Percentiles rank a stretch among this genome's conserved stretches.
Evolutionary conservation across 2,888 invertebrate species (phyloP).

Genomic region (Synergus umbraculus): DNA sequence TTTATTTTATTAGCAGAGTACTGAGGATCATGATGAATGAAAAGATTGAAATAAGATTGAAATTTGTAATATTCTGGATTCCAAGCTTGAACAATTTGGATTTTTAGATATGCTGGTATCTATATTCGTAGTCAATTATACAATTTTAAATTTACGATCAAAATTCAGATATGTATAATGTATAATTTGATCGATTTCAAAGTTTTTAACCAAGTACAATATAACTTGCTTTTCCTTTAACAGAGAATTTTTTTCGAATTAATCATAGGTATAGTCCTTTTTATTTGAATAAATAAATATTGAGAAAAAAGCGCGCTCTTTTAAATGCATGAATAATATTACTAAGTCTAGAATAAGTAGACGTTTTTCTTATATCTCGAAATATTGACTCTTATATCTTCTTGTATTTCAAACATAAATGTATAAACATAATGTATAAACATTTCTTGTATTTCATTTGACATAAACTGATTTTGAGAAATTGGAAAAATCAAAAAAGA

Average conservation of each 20-base stretch:
- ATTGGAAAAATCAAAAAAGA: no score
- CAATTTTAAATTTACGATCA: not conserved
- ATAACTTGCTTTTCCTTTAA: not conserved
- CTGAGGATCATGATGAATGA: no score
- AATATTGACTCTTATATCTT: no score
- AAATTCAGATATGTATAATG: not conserved
- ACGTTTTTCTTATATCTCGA: no score
- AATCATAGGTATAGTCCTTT: no score
- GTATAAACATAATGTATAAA: no score
- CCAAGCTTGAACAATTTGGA: not conserved
- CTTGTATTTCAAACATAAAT: no score
- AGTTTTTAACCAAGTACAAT: not conserved
- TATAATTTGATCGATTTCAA: not conserved
- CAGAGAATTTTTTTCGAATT: not conserved
- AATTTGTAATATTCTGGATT: not conserved
- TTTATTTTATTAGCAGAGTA: no score
- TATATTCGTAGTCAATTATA: not conserved
- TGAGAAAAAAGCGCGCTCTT: not conserved
- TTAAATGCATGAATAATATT: not conserved
- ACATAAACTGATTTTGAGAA: no score
- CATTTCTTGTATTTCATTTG: no score
- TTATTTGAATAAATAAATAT: not conserved
- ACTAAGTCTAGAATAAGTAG: no score
- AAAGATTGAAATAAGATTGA: not conserved
- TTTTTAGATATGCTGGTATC: not conserved